Evolutionary conservation across 2,888 invertebrate genomes (phyloP).

Genomic region (Cyclophora albipunctata): DNA sequence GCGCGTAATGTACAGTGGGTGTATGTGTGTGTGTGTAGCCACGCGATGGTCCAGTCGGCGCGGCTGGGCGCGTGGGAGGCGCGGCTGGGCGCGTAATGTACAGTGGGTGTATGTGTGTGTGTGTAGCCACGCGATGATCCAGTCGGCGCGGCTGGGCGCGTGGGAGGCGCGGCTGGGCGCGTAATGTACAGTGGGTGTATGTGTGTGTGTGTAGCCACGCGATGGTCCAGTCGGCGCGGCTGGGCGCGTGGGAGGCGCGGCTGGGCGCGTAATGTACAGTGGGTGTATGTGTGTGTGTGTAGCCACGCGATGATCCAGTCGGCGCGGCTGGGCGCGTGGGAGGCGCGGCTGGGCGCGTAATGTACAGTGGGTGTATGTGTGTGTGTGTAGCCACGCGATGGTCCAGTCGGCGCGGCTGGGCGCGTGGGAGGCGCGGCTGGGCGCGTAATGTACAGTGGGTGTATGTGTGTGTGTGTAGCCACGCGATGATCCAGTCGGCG

Average conservation of each 20-base stretch:
- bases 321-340: slow-evolving; percentile 96
- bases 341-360: slow-evolving; percentile 86
- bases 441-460: slow-evolving; percentile 51
- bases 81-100: slow-evolving; percentile 80
- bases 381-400: slow-evolving; percentile 80
- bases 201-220: slow-evolving; percentile 74
- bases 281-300: not conserved
- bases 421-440: slow-evolving; percentile 93
- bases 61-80: slow-evolving; percentile 97
- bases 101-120: not conserved
- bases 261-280: slow-evolving; percentile 76
- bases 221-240: slow-evolving; percentile 92
- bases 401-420: slow-evolving; percentile 95
- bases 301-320: slow-evolving; percentile 91
- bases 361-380: too few relatives aligned
- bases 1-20: slow-evolving; percentile 51
- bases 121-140: slow-evolving; percentile 84
- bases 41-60: slow-evolving; percentile 94
- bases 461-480: slow-evolving; percentile 27
- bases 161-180: slow-evolving; percentile 93
- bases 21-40: slow-evolving; percentile 27
- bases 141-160: slow-evolving; percentile 94
- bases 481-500: slow-evolving; percentile 94
- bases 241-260: slow-evolving; percentile 95
- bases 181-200: too few relatives aligned